Percentiles rank a stretch among this genome's conserved stretches.
Conservation (phyloP, 2,113 vertebrate species). For the Atrichornis clamosus region DNA sequence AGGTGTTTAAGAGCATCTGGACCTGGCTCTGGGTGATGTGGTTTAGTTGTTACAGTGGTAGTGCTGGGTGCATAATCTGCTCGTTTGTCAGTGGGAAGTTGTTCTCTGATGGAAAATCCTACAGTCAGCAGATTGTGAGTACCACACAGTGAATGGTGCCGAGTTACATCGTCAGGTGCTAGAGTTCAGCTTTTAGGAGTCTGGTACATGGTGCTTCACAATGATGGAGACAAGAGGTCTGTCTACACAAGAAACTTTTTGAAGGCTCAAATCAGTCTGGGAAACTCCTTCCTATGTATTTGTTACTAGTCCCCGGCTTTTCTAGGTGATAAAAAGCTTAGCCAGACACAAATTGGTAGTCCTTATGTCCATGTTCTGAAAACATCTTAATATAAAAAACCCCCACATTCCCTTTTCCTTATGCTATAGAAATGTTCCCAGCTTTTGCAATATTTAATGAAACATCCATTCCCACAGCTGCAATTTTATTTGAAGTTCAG, state of each 20-base stretch:
- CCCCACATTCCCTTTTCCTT: not conserved
- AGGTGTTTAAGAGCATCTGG: rapidly evolving
- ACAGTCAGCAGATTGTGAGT: not conserved
- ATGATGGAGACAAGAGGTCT: not conserved
- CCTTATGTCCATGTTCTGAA: not conserved
- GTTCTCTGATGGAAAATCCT: not conserved
- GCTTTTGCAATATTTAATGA: not conserved
- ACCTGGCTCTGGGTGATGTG: not conserved
- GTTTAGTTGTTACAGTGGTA: not conserved
- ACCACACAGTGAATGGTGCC: not conserved
- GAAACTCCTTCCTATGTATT: not conserved
- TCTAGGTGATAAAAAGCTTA: not conserved
- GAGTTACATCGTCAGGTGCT: not conserved
- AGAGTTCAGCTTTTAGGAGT: not conserved
- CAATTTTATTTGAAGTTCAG: not conserved
- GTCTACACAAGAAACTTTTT: not conserved
- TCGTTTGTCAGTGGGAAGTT: not conserved
- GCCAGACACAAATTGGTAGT: not conserved
- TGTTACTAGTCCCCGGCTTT: not conserved
- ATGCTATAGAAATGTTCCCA: not conserved
- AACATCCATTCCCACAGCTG: rapidly evolving
- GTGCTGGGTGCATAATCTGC: too few species aligned
- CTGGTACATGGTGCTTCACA: not conserved
- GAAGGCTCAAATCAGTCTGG: not conserved
- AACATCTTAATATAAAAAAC: not conserved